These are phyloP conservation scores for Hypena proboscidalis DNA, from an alignment of 2,888 invertebrate species.

Conservation along the genomic window DNA sequence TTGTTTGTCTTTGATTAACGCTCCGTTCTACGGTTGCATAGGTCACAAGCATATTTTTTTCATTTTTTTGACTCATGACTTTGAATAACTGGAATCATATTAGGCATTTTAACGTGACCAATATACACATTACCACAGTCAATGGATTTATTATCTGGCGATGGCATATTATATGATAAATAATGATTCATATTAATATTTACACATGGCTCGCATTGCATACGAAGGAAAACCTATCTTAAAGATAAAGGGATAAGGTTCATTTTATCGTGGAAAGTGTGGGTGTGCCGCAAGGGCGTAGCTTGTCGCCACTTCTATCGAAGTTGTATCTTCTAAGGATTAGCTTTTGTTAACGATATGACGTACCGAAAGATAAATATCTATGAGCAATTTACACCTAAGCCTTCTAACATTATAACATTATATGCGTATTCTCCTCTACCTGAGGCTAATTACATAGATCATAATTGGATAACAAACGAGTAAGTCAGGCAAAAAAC, in stretches of 20 bases:
- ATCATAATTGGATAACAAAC: no score
- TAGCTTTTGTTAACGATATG: slow-evolving; percentile 22
- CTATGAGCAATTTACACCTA: no score
- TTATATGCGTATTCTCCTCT: no score
- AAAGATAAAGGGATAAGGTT: slow-evolving; percentile 33
- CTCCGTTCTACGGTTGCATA: slow-evolving; percentile 52
- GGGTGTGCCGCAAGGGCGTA: slow-evolving; percentile 18
- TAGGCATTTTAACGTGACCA: slow-evolving; percentile 42
- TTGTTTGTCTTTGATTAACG: slow-evolving; percentile 67
- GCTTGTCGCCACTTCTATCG: slow-evolving; percentile 25
- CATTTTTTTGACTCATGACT: slow-evolving; percentile 42
- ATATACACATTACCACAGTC: slow-evolving; percentile 38
- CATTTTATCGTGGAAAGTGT: slow-evolving; percentile 20
- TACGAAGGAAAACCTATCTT: slow-evolving; percentile 29
- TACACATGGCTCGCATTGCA: slow-evolving; percentile 32
- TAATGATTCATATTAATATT: slow-evolving; percentile 45
- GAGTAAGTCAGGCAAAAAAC: no score
- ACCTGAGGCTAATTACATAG: no score
- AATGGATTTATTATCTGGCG: slow-evolving; percentile 40
- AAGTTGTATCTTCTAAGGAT: slow-evolving; percentile 26
- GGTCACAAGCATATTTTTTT: slow-evolving; percentile 41
- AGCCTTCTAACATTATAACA: no score
- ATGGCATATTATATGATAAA: slow-evolving; percentile 38
- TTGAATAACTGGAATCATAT: slow-evolving; percentile 49
- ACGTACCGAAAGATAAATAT: no score